Evolutionary conservation across 2,888 invertebrate genomes (phyloP).

Genomic region (Cistogaster globosa): DNA sequence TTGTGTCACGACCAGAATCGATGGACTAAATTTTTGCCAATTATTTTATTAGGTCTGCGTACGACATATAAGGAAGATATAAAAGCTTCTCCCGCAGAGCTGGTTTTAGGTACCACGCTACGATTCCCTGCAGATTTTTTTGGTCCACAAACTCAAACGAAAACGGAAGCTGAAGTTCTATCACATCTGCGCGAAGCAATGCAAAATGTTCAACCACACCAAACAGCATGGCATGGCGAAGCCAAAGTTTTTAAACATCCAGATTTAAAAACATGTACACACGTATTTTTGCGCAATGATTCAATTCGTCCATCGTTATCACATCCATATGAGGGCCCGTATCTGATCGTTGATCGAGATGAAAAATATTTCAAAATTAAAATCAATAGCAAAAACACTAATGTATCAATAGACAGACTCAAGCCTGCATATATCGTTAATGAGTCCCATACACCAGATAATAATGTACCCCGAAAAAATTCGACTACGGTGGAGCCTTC

Average conservation of each 20-base stretch:
- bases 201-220: conserved; percentile 7
- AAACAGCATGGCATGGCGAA: not conserved
- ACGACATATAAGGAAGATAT: no score
- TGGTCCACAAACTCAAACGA: no score
- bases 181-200: no score
- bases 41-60: no score
- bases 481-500: no score
- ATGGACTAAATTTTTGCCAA: no score
- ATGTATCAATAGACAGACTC: not conserved
- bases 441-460: not conserved
- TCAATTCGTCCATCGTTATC: not conserved
- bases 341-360: not conserved
- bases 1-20: conserved; percentile 51
- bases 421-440: not conserved
- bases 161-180: conserved; percentile 13
- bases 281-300: conserved; percentile 29
- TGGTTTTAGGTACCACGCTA: no score
- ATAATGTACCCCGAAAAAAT: not conserved
- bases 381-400: not conserved
- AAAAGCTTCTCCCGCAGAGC: no score
- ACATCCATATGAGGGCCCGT: conserved; percentile 23
- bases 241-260: no score
- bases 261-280: not conserved
- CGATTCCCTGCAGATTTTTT: no score
- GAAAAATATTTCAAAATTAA: conserved; percentile 9